Evolutionary conservation across 2,113 vertebrate genomes (phyloP).

Genomic region (Anhinga anhinga): DNA sequence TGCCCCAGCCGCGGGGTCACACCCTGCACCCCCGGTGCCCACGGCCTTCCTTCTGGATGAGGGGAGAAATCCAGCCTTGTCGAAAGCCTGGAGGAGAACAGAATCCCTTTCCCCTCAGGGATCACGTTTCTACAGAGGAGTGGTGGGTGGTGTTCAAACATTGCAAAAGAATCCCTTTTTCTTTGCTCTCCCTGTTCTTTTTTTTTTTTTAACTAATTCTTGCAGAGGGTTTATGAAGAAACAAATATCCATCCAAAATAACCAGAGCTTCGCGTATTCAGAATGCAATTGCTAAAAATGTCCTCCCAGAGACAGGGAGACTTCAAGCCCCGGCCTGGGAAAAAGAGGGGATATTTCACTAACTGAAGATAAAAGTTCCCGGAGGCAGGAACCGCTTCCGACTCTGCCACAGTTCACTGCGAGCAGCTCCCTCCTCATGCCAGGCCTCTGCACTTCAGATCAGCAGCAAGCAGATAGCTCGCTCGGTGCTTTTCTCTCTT

Average conservation of each 20-base stretch:
- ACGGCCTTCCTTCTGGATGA: background rate
- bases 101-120: background rate
- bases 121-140: background rate
- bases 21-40: background rate
- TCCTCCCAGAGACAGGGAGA: background rate
- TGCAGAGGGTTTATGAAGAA: background rate
- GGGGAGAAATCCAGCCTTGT: background rate
- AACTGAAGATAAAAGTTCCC: background rate
- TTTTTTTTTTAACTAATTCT: background rate
- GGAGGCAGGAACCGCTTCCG: accelerated
- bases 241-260: background rate
- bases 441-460: background rate
- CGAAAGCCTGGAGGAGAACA: background rate
- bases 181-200: background rate
- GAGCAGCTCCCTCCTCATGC: background rate
- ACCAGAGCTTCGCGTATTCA: background rate
- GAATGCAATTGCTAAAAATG: background rate
- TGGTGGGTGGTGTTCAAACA: background rate
- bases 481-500: background rate
- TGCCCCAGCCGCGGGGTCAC: background rate
- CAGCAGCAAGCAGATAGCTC: background rate
- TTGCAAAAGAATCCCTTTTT: constrained; percentile 8
- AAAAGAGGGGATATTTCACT: background rate
- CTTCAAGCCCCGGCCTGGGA: background rate
- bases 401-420: background rate